phyloP scores from a whole-genome alignment of 1,140 invertebrate genomes.

The Ips typographus region DNA sequence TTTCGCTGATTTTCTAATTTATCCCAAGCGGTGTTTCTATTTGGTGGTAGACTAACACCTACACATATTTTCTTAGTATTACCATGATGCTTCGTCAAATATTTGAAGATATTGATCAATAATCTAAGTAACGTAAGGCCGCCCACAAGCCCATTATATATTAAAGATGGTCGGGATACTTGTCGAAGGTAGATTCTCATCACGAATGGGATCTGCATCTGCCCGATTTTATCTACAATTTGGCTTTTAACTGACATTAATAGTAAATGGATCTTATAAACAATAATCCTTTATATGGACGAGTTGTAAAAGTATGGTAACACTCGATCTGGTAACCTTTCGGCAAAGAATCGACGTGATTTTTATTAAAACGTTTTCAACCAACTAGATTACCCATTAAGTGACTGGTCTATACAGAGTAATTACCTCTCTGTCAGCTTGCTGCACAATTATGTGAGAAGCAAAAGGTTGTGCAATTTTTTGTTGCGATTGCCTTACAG shows the following conservation, averaged over 20 bases:
- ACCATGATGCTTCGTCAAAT: neutral
- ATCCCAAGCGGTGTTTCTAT: too few species aligned
- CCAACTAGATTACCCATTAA: too few species aligned
- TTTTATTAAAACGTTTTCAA: too few species aligned
- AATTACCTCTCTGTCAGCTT: too few species aligned
- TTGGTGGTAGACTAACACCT: too few species aligned
- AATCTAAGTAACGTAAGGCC: conserved; percentile 2
- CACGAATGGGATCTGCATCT: conserved; percentile 13
- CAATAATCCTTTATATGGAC: neutral
- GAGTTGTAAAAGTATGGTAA: too few species aligned
- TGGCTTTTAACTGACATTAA: conserved; percentile 9
- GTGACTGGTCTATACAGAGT: too few species aligned
- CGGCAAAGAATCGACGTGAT: too few species aligned
- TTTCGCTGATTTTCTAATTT: neutral
- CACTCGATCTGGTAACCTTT: too few species aligned
- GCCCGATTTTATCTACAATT: conserved; percentile 9
- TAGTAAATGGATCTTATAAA: too few species aligned
- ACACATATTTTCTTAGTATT: too few species aligned
- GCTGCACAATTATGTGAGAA: neutral
- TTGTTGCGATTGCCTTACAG: neutral
- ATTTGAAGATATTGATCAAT: conserved; percentile 6
- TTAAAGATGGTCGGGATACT: conserved; percentile 5
- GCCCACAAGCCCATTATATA: conserved; percentile 6
- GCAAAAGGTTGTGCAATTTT: conserved; percentile 9
- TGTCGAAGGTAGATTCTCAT: conserved; percentile 11